These are phyloP conservation scores for Hyla sarda DNA, from an alignment of 2,113 vertebrate species.

Conservation along the genomic window DNA sequence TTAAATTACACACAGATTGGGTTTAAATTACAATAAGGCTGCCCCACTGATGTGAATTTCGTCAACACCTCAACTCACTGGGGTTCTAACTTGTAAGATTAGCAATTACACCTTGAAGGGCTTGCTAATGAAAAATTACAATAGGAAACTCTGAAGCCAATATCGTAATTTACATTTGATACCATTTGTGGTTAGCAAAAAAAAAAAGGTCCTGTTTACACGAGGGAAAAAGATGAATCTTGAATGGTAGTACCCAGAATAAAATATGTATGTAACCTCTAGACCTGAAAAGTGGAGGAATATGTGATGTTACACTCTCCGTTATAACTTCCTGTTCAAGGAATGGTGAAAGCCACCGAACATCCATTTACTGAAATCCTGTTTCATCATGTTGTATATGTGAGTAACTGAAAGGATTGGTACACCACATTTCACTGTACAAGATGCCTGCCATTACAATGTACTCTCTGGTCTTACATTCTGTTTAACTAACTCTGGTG, in stretches of 20 bases:
- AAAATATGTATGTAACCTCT: not conserved
- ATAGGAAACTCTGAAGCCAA: not conserved
- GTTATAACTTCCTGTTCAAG: constrained; percentile 26
- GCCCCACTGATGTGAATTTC: too few relatives aligned
- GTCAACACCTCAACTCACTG: too few relatives aligned
- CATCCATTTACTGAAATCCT: constrained; percentile 53
- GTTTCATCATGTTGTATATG: constrained; percentile 46
- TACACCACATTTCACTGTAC: constrained; percentile 16
- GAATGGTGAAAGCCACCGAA: constrained; percentile 42
- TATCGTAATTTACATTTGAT: not conserved
- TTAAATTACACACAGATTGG: too few relatives aligned
- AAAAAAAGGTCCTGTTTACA: not conserved
- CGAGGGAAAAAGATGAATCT: too few relatives aligned
- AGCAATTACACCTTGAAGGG: too few relatives aligned
- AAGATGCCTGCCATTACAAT: not conserved
- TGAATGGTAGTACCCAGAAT: not conserved
- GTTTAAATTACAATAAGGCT: too few relatives aligned
- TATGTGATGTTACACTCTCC: constrained; percentile 2
- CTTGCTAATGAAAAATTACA: not conserved
- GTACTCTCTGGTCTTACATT: not conserved
- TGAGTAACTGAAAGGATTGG: constrained; percentile 50
- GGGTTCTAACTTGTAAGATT: too few relatives aligned
- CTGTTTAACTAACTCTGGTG: not conserved
- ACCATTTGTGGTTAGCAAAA: not conserved
- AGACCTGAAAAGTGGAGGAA: not conserved